Evolutionary conservation across 2,113 vertebrate genomes (phyloP), one percentile per base, ranked within the genome.

Genomic region (Argyrosomus japonicus): DNA sequence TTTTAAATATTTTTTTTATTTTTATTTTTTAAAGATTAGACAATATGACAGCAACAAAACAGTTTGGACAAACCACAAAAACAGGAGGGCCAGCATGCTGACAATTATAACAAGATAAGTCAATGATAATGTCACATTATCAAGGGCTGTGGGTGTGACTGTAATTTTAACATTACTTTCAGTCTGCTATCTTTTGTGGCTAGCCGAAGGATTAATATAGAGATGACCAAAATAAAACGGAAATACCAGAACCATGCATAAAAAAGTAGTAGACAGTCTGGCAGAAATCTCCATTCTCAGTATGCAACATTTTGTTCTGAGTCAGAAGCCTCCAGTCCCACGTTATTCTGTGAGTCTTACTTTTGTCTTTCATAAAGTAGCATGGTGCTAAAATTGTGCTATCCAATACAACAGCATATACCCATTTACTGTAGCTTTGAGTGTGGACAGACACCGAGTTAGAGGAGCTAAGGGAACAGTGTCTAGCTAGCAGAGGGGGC

Each of bases 161-260:
- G 50, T 18, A 21, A 36, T 6, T 57, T 45, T 5, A 14, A 36
- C 19, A 73, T 25, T 11, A 19, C 21, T 67, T 68, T 60, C 18
- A 25, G 27, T 40, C 25, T 18, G 14, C 9, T 53, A 40, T 53
- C 11, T n/a, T 56, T 21, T 0, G 1, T 62, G 57, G 45, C 25
- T n/a, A 15, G 45, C 25, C 48, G 25, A 15, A 45, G 21, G 50
- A 64, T 57, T 64, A 40, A 76, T 40, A 15, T 48, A 27, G 18
- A 74, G 17, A 40, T 23, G 40, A 57, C 50, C 23, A n/a, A 47
- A 77, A 57, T 67, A 47, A 73, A 65, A 21, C 40, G 10, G 15
- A 50, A 62, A 74, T 29, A 18, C n/a, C n/a, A 15, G 12, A 57
- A 40, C 36, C 40, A 21, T 60, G 25, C 29, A 51, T 14, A 58